Conservation (phyloP, 2,113 vertebrate species). For the Macrotis lagotis region DNA sequence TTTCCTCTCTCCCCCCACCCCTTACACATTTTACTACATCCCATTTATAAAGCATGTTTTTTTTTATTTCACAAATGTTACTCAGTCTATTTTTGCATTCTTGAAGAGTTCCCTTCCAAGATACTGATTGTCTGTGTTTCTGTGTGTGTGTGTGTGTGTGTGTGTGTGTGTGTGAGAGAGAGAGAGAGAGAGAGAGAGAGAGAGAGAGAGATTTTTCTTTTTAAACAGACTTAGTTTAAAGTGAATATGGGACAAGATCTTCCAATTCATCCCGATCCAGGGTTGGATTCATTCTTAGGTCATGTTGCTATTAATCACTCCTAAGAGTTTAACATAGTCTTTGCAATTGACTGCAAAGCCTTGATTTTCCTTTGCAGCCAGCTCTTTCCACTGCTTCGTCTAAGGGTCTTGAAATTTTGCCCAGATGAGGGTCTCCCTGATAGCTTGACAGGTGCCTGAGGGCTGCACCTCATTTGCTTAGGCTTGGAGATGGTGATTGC, state of each 20-base stretch:
- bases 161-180: background rate
- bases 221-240: background rate
- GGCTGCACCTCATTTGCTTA: background rate
- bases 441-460: background rate
- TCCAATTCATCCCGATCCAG: background rate
- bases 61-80: slow-evolving; percentile 7
- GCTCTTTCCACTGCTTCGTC: background rate
- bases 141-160: background rate
- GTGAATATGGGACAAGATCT: background rate
- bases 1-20: background rate
- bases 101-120: background rate
- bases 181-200: too few relatives aligned
- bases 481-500: background rate
- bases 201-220: background rate
- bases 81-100: background rate
- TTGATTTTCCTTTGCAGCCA: background rate
- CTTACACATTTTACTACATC: background rate
- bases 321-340: background rate
- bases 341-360: background rate
- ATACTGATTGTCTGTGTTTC: background rate
- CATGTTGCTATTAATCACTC: background rate
- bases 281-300: background rate
- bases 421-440: background rate
- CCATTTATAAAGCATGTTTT: background rate
- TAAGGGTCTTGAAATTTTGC: slow-evolving; percentile 15